Evolutionary conservation across 2,888 invertebrate species (phyloP), one percentile per base, ranked within the genome.

Genomic region (Halictus ligatus): DNA sequence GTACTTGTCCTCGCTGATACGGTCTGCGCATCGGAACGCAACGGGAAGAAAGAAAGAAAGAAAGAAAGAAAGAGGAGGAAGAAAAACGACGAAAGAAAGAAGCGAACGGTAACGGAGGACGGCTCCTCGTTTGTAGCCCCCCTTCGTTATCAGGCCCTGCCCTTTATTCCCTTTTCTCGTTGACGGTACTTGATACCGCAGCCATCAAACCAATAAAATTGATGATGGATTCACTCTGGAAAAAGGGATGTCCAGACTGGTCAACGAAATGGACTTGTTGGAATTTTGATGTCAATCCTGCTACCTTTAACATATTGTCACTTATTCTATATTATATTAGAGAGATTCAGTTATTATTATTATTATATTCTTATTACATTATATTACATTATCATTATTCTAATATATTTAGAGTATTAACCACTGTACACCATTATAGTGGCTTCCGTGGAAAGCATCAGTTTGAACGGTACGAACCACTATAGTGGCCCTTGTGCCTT

Each of bases 91-190:
- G n/a, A n/a, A 29, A 67, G 75, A 79, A 64, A 71, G 84, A 72
- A 29, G 64, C 15, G 64, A 29, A 64, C 64, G 64, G 64, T 48
- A 48, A 35, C 80, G 79, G 81, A 80, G 84, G 80, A 82, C 81
- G 76, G 71, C 21, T n/a, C 58, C 83, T 74, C 81, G 84, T 88
- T 88, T 80, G 58, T 71, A 77, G 48, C 50, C 85, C 1, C 89
- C 88, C 81, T 76, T 75, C 85, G 81, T 85, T 87, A 89, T 89
- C 87, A 76, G 80, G 75, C 82, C 75, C 79, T 88, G 86, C 88
- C 85, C 88, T 81, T 83, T 87, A 75, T 82, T 80, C 78, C 82
- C 78, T 71, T 71, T 46, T 25, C 54, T 50, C 50, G 29, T 15
- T 25, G 64, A 64, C 29, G 8, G 29, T 74, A 71, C 80, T 64